Conservation (phyloP, 2,113 vertebrate genomes). For the Seriola aureovittata region DNA sequence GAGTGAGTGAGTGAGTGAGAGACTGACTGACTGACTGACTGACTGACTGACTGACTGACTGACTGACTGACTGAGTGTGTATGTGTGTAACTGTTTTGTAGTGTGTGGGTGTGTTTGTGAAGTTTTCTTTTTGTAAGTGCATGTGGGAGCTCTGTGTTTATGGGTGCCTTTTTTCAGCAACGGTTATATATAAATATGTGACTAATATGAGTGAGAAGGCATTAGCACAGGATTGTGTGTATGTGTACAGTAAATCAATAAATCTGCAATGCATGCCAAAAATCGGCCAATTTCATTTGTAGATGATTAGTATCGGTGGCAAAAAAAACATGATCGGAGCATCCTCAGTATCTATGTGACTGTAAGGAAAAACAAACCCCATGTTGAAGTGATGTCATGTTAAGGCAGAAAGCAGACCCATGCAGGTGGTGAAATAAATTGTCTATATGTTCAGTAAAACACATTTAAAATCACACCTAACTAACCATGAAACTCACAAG, state of each 20-base stretch:
- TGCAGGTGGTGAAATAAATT: neutral
- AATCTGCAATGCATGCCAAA: neutral
- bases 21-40: no score
- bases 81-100: neutral
- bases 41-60: no score
- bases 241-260: neutral
- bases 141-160: slow-evolving; percentile 5
- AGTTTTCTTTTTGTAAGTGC: neutral
- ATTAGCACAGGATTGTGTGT: neutral
- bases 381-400: neutral
- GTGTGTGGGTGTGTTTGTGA: neutral
- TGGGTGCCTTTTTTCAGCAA: neutral
- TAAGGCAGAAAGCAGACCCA: neutral
- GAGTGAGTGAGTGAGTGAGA: no score
- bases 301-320: no score
- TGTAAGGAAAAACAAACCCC: neutral
- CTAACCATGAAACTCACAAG: no score
- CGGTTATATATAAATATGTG: neutral
- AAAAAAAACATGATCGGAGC: no score
- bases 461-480: no score
- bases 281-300: no score
- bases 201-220: neutral
- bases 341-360: no score
- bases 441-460: neutral
- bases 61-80: neutral